Conservation (phyloP, 2,888 invertebrate species). For the Drosophila emarginata region DNA sequence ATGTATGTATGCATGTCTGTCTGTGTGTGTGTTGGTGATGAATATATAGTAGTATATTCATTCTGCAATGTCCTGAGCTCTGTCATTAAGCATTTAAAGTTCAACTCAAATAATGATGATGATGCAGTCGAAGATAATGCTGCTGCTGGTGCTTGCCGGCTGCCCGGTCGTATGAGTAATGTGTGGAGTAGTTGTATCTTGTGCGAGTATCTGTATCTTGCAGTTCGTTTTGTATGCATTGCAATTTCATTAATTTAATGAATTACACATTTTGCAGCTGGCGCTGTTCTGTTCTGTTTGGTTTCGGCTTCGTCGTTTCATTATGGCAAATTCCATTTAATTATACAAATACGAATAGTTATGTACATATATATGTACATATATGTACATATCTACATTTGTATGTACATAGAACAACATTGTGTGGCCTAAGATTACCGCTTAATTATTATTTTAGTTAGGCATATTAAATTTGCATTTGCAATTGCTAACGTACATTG, state of each 20-base stretch:
- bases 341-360: constrained; percentile 43
- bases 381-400: not conserved
- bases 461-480: constrained; percentile 32
- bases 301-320: constrained; percentile 20
- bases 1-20: not conserved
- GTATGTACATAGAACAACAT: not conserved
- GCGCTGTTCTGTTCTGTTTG: constrained; percentile 1
- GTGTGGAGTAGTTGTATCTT: not conserved
- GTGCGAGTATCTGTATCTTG: not conserved
- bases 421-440: constrained; percentile 26
- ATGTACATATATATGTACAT: not conserved
- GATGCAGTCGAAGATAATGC: not conserved
- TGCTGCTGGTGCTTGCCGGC: not conserved
- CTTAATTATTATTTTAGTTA: constrained; percentile 49
- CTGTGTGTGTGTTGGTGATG: not conserved
- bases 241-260: constrained; percentile 70
- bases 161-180: constrained; percentile 2
- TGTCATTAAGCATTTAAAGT: constrained; percentile 19
- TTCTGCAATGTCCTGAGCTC: not conserved
- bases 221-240: constrained; percentile 40
- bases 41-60: not conserved
- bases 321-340: constrained; percentile 52
- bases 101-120: constrained; percentile 25
- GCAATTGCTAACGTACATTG: constrained; percentile 22
- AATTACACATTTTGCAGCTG: constrained; percentile 51